Conservation (phyloP, 2,888 invertebrate species). For the Chrysodeixis includens region DNA sequence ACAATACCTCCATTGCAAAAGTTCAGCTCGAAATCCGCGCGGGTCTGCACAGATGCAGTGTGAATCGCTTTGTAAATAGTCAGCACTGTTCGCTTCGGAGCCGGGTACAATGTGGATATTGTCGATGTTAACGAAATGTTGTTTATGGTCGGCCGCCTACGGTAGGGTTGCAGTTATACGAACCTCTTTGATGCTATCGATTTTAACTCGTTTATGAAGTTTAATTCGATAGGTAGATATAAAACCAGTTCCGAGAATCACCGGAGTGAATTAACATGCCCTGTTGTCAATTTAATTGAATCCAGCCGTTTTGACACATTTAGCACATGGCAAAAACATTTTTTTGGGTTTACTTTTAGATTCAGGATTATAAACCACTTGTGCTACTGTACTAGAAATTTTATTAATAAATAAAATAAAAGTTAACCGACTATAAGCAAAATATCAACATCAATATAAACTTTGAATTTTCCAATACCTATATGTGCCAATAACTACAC, state of each 20-base stretch:
- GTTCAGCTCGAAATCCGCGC: slow-evolving; percentile 60
- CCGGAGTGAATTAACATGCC: too few relatives aligned
- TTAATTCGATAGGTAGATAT: neutral
- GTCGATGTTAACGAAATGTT: slow-evolving; percentile 33
- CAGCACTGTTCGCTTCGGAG: slow-evolving; percentile 55
- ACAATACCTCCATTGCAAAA: slow-evolving; percentile 62
- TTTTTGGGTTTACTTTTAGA: too few relatives aligned
- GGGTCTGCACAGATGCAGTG: slow-evolving; percentile 54
- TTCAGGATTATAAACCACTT: too few relatives aligned
- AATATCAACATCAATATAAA: too few relatives aligned
- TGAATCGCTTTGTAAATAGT: slow-evolving; percentile 63
- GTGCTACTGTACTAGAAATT: too few relatives aligned
- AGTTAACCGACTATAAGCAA: too few relatives aligned
- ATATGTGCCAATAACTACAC: neutral
- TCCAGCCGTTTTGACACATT: too few relatives aligned
- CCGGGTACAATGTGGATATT: slow-evolving; percentile 47
- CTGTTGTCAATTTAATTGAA: too few relatives aligned
- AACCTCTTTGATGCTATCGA: neutral
- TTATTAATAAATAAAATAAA: too few relatives aligned
- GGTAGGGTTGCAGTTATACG: slow-evolving; percentile 10
- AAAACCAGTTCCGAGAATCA: too few relatives aligned
- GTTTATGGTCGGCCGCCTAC: slow-evolving; percentile 12
- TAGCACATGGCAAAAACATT: too few relatives aligned
- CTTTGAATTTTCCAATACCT: neutral
- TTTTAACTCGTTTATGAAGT: neutral